Percentiles rank a stretch among this genome's conserved stretches.
phyloP scores from a whole-genome alignment of 2,888 invertebrate species.

The Diploptera punctata region DNA sequence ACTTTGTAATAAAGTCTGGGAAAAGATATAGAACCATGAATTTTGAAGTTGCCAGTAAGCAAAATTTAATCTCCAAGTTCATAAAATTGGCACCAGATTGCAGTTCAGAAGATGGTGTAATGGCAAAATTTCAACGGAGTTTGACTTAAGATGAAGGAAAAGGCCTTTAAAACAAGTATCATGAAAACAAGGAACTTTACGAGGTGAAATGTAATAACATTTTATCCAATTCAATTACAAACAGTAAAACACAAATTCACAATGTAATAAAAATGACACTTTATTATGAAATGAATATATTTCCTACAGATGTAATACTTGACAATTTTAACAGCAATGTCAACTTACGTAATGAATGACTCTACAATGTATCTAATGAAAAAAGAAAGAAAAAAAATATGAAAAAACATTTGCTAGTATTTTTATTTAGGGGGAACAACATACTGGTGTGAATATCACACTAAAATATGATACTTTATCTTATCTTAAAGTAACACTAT shows the following conservation, averaged over 20 bases:
- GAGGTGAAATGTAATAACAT: too few species aligned
- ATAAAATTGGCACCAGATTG: too few species aligned
- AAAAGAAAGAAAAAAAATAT: not conserved
- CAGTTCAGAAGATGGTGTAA: too few species aligned
- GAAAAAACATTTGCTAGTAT: not conserved
- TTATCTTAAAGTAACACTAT: not conserved
- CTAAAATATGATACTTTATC: constrained; percentile 2
- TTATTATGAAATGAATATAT: constrained; percentile 26
- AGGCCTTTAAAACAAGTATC: too few species aligned
- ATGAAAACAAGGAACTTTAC: too few species aligned
- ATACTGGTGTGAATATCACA: constrained; percentile 18
- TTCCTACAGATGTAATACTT: constrained; percentile 24
- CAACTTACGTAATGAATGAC: constrained; percentile 6
- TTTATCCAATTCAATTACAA: too few species aligned
- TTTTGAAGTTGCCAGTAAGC: too few species aligned
- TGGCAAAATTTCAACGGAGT: too few species aligned
- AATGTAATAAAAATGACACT: constrained; percentile 22
- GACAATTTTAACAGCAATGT: constrained; percentile 14
- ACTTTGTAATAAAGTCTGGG: too few species aligned
- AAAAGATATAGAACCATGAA: too few species aligned
- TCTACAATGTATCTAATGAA: constrained; percentile 20
- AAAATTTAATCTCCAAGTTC: too few species aligned
- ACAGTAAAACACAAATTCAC: not conserved
- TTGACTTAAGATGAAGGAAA: too few species aligned
- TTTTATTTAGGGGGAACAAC: not conserved